Evolutionary conservation across 2,888 invertebrate genomes (phyloP).

Genomic region (Orthosia incerta): DNA sequence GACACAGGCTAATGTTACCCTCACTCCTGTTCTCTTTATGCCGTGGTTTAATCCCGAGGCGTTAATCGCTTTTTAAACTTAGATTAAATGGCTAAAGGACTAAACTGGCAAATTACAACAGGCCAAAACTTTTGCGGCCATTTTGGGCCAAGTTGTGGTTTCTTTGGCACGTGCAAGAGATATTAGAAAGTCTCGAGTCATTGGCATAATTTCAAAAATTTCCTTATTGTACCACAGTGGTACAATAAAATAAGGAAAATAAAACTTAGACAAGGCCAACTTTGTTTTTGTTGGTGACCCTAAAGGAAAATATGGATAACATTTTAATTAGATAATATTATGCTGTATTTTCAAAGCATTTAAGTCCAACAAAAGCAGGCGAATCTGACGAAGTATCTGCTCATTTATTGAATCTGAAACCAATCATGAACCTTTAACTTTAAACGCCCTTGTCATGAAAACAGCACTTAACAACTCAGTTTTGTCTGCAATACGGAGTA

Average conservation of each 20-base stretch:
- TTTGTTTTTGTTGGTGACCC: neutral
- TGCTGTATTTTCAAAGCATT: neutral
- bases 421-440: neutral
- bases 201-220: conserved; percentile 31
- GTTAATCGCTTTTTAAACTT: conserved; percentile 66
- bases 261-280: neutral
- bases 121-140: conserved; percentile 41
- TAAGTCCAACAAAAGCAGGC: neutral
- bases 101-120: conserved; percentile 49
- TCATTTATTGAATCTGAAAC: neutral
- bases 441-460: conserved; percentile 1
- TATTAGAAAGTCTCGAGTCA: conserved; percentile 29
- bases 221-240: neutral
- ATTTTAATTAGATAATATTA: neutral
- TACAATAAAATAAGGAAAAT: neutral
- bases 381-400: neutral
- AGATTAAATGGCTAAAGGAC: conserved; percentile 59
- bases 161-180: conserved; percentile 31
- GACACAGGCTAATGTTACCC: conserved; percentile 47
- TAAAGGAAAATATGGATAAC: neutral
- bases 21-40: conserved; percentile 46
- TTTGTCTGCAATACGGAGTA: conserved; percentile 18
- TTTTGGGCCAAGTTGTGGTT: conserved; percentile 44
- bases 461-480: conserved; percentile 1
- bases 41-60: conserved; percentile 54